Evolutionary conservation across 2,888 invertebrate genomes (phyloP), one percentile per base, ranked within the genome.

Genomic region (Protula sp.): DNA sequence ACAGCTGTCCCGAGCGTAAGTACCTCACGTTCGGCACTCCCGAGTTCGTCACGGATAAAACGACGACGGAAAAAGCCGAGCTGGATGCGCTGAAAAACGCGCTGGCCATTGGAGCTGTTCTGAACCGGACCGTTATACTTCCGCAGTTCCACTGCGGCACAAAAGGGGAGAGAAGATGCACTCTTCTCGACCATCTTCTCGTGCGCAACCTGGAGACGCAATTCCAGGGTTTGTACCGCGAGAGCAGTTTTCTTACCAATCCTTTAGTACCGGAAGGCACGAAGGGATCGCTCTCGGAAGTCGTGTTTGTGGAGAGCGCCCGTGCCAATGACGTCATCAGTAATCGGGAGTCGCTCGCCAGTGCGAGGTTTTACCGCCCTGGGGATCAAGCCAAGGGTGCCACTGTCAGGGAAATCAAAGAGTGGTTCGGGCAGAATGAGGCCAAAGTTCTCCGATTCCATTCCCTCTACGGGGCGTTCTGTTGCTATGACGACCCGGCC

Each of bases 41-140:
- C 28, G 53, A 28, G 9, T 53, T 53, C 30, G 30, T 24, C 28
- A 30, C 27, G 19, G 28, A 29, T 29, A 30, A 3, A 2, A 53
- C 53, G 9, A 19, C 30, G 53, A 3, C 5, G 22, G 28, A 53
- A n/a, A n/a, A n/a, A n/a, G n/a, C n/a, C n/a, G 53, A n/a, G n/a
- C n/a, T n/a, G n/a, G n/a, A n/a, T n/a, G n/a, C n/a, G n/a, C n/a
- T n/a, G 2, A 28, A n/a, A n/a, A n/a, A n/a, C n/a, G n/a, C n/a
- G n/a, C n/a, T n/a, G n/a, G n/a, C n/a, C n/a, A n/a, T n/a, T 24
- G 56, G 47, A 14, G 9, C n/a, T 1, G 30, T 56, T 2, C 47
- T 54, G 2, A 47, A 57, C 31, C 29, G 60, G n/a, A 57, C 47
- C 30, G 24, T 60, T 9, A 60, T 60, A 26, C 38, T 60, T 26